Base-by-base conservation (phyloP, 1,140 invertebrate genomes). In the Probaryconus sp. region DNA sequence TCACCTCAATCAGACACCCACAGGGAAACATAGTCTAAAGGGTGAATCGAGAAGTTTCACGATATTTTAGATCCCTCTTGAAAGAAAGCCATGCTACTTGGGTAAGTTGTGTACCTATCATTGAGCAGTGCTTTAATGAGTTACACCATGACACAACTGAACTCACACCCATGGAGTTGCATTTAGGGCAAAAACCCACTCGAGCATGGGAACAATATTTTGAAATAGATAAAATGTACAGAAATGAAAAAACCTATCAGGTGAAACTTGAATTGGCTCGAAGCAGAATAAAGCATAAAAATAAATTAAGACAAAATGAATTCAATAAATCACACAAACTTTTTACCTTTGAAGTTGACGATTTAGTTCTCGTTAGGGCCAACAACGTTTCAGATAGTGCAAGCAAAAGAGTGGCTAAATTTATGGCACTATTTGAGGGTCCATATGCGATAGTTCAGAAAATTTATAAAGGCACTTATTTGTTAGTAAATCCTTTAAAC, bases 1-100 rank as follows among this genome's bases (percentile, higher is more conserved):
- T 64, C 40, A 80, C 80, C 0, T 80, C 81, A 0, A 69, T 82
- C 1, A 35, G 78, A 7, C 81, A 84, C 50, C 81, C 82, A 0
- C 28, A 71, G 0, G 76, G 76, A 0, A 84, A 84, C 58, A 73
- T 58, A 0, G 71, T 65, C 0, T 80, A 83, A 24, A 42, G 81
- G 6, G 70, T 81, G 0, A 81, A 81, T 67, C 65, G 73, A 14
- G 80, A 84, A 38, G 42, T 84, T 5, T 43, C 21, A 0, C 20
- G 40, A 0, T 14, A 26, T n/a, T 43, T 43, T 14, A 24, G 40
- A 43, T 10, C n/a, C 0, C 11, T 43, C 1, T 5, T 43, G 4
- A 10, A 5, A 3, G 10, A 26, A 1, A 9, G 14, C 11, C 40
- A 43, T 10, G 5, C 20, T 0, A 3, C 2, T 0, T 26, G 40